Evolutionary conservation across 2,113 vertebrate species (phyloP), one percentile per base, ranked within the genome.

Genomic region (Mola mola): DNA sequence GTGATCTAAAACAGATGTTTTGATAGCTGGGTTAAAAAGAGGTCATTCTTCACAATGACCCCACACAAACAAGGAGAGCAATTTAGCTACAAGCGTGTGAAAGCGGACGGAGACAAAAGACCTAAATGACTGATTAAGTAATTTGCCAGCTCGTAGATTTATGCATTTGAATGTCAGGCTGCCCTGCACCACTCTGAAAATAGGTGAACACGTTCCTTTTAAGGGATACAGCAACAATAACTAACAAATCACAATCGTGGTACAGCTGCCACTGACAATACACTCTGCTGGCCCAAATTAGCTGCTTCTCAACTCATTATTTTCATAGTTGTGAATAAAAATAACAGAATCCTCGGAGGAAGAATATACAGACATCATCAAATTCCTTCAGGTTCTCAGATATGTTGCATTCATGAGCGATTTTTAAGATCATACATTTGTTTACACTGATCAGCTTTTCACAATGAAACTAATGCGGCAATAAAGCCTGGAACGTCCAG

Each of bases 171-270:
- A 28, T 25, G 16, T 49, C 19, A 49, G 24, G 2, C 12, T 61
- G 34, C n/a, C n/a, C n/a, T n/a, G n/a, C n/a, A n/a, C n/a, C n/a
- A n/a, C n/a, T n/a, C 19, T 55, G 58, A 38, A 12, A 1, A 15
- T 15, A 38, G 3, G 15, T 15, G 9, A 41, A 10, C 16, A 8
- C 20, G 49, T 76, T 79, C 51, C 72, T 37, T 49, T 13, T 36
- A 25, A 42, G 42, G n/a, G 41, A 38, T 28, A 81, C 49, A 66
- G 36, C 13, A 44, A 42, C 70, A 57, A 67, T 64, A 41, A 15
- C 16, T n/a, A n/a, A 50, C 24, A 82, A 74, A 79, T 78, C 43
- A 52, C 67, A 71, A 65, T 72, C 66, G 85, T 37, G 73, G 65
- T 71, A 80, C 71, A 9, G 9, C 20, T 68, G 42, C 22, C 11